Evolutionary conservation across 2,797 vertebrate species (phyloP).

Genomic region (Rhabdophis nuchalis): DNA sequence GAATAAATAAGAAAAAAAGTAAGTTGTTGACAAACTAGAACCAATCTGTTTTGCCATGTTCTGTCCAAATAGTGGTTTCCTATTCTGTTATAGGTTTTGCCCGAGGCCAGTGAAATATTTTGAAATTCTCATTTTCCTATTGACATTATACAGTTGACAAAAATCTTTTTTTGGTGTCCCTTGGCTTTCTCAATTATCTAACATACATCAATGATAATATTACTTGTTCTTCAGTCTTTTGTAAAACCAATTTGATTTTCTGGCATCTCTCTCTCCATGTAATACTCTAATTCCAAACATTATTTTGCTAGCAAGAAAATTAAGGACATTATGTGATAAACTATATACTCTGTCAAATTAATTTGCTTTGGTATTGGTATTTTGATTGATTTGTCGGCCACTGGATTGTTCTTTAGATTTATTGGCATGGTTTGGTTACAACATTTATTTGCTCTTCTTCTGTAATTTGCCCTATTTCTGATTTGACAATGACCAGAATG

Average conservation of each 20-base stretch:
- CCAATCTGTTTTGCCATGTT: not conserved
- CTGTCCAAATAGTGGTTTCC: not conserved
- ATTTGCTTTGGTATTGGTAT: not conserved
- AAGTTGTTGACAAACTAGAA: not conserved
- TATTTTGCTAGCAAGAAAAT: not conserved
- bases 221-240: not conserved
- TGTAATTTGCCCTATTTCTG: not conserved
- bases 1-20: not conserved
- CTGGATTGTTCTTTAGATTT: not conserved
- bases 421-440: not conserved
- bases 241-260: not conserved
- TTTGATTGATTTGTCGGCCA: not conserved
- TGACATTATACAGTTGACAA: not conserved
- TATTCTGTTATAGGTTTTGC: not conserved
- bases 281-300: not conserved
- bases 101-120: not conserved
- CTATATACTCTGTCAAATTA: not conserved
- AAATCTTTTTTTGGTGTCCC: not conserved
- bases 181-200: not conserved
- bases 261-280: not conserved
- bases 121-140: not conserved
- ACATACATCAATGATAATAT: not conserved
- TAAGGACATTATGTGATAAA: not conserved
- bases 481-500: not conserved
- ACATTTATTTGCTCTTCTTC: not conserved